Percentiles rank a stretch among this genome's conserved stretches.
Evolutionary conservation across 2,797 vertebrate species (phyloP).

Genomic region (Neosilurus hyrtlii): DNA sequence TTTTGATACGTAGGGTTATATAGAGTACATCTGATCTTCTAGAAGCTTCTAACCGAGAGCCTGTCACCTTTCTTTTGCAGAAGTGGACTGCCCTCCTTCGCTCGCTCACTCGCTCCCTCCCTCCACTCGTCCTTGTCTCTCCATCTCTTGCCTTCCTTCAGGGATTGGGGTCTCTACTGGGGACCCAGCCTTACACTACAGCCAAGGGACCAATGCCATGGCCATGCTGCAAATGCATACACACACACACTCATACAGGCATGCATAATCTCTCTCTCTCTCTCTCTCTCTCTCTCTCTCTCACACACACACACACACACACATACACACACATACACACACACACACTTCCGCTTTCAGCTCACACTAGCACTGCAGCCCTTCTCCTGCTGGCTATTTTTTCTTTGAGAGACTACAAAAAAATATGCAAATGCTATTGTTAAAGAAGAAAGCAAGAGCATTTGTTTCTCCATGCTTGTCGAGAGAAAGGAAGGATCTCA

Average conservation of each 20-base stretch:
- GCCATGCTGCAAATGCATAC: slow-evolving; percentile 32
- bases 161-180: slow-evolving; percentile 44
- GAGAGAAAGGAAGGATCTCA: slow-evolving; percentile 45
- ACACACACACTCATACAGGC: slow-evolving; percentile 34
- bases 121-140: slow-evolving; percentile 25
- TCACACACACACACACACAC: slow-evolving; percentile 5
- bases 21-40: background rate
- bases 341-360: slow-evolving; percentile 65
- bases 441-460: slow-evolving; percentile 64
- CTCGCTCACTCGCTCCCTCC: background rate
- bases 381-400: slow-evolving; percentile 78
- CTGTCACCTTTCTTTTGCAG: slow-evolving; percentile 47
- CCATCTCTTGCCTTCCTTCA: slow-evolving; percentile 41
- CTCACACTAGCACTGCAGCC: slow-evolving; percentile 66
- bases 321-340: slow-evolving; percentile 23
- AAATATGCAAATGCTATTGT: slow-evolving; percentile 81
- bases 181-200: slow-evolving; percentile 48
- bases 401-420: slow-evolving; percentile 75
- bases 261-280: background rate
- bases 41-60: slow-evolving; percentile 19
- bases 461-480: slow-evolving; percentile 46
- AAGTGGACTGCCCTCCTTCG: slow-evolving; percentile 2
- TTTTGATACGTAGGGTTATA: background rate
- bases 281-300: background rate
- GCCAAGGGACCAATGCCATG: slow-evolving; percentile 56